Conservation (phyloP, 2,797 vertebrate species). For the Rhodeus uyekii region DNA sequence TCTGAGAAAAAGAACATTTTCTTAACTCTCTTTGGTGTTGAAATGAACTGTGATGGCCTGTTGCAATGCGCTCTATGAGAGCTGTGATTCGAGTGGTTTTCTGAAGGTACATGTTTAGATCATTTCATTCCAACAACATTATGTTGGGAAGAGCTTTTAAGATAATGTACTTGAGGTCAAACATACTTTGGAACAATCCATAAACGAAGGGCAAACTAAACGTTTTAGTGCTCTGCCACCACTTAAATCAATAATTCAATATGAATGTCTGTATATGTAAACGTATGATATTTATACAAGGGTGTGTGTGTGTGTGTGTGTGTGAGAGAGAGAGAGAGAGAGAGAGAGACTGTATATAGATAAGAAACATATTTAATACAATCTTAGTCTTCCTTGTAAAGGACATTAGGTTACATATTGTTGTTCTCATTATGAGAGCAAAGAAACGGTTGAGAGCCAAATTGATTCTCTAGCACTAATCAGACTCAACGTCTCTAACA, state of each 20-base stretch:
- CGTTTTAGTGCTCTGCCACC: neutral
- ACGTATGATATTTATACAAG: neutral
- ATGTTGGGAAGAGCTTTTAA: conserved; percentile 37
- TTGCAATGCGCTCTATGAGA: neutral
- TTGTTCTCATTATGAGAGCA: neutral
- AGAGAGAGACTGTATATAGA: too few relatives aligned
- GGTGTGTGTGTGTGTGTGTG: too few relatives aligned
- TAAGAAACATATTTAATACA: neutral
- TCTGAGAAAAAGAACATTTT: neutral
- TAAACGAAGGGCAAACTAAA: conserved; percentile 25
- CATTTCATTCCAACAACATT: conserved; percentile 38
- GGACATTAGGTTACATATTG: neutral
- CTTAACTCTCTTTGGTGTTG: neutral
- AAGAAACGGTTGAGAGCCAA: conserved; percentile 6
- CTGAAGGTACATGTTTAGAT: conserved; percentile 26
- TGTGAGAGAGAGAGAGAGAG: too few relatives aligned
- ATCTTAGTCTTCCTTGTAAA: neutral
- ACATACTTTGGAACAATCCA: conserved; percentile 19
- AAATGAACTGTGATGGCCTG: neutral
- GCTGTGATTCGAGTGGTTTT: conserved; percentile 6
- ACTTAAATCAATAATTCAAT: conserved; percentile 26
- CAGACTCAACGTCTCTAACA: conserved; percentile 2
- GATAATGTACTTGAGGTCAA: conserved; percentile 40
- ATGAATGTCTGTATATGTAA: conserved; percentile 1
- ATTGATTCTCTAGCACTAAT: conserved; percentile 29